Evolutionary conservation across 2,797 vertebrate species (phyloP).

Genomic region (Enteromius viviparus): DNA sequence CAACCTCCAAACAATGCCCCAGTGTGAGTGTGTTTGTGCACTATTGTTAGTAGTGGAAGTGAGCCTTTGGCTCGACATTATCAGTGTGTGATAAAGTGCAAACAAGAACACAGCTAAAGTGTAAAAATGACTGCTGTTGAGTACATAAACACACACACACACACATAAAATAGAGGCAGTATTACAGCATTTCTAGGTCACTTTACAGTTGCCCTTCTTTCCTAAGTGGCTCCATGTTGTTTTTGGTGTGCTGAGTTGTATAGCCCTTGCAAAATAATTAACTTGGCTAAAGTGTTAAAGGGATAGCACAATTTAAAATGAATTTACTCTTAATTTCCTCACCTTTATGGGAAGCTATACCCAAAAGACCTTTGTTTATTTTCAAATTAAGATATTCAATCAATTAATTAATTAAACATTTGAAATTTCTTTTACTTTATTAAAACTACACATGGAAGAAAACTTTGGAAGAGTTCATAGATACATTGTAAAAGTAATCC

Average conservation of each 20-base stretch:
- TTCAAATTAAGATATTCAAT: not conserved
- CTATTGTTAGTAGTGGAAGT: slow-evolving; percentile 53
- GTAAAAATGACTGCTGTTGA: slow-evolving; percentile 54
- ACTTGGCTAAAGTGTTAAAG: not conserved
- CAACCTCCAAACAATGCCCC: slow-evolving; percentile 30
- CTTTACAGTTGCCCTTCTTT: not conserved
- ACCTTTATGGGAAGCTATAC: not conserved
- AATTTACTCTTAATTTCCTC: not conserved
- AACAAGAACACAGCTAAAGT: slow-evolving; percentile 50
- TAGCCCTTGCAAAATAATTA: not conserved
- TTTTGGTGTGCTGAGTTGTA: not conserved
- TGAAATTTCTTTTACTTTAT: not conserved
- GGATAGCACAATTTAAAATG: not conserved
- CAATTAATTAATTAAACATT: not conserved
- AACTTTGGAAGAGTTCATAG: not conserved
- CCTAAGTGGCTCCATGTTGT: not conserved
- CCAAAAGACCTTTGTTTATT: not conserved
- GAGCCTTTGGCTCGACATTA: slow-evolving; percentile 39
- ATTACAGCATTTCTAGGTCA: slow-evolving; percentile 21
- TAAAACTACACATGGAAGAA: not conserved
- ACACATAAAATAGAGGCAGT: not conserved
- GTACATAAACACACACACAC: slow-evolving; percentile 26
- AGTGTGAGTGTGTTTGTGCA: slow-evolving; percentile 24
- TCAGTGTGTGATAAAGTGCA: slow-evolving; percentile 48
- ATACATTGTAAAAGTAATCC: not conserved